phyloP scores from a whole-genome alignment of 2,888 invertebrate genomes.

The Orgyia antiqua region DNA sequence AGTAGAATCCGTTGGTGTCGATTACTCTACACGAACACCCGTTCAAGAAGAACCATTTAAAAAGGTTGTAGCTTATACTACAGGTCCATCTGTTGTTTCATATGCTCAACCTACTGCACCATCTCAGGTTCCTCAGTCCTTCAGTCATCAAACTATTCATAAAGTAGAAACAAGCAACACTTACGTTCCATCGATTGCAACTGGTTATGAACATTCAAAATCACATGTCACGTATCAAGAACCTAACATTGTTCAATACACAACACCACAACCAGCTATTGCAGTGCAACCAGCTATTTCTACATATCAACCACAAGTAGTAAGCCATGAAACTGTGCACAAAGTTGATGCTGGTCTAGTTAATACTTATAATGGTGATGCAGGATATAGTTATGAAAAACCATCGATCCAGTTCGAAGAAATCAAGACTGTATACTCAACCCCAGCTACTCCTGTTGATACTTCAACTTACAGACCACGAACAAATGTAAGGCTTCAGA shows the following conservation, averaged over 20 bases:
- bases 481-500: constrained; percentile 42
- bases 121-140: constrained; percentile 45
- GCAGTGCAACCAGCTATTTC: constrained; percentile 40
- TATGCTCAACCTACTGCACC: constrained; percentile 45
- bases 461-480: constrained; percentile 41
- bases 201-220: constrained; percentile 26
- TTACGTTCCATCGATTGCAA: constrained; percentile 29
- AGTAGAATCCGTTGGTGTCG: constrained; percentile 42
- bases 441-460: constrained; percentile 36
- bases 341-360: constrained; percentile 47
- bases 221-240: constrained; percentile 31
- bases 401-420: constrained; percentile 44
- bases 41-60: constrained; percentile 60
- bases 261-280: constrained; percentile 42
- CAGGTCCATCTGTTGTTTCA: constrained; percentile 43
- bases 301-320: constrained; percentile 49
- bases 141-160: constrained; percentile 53
- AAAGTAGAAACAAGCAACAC: constrained; percentile 40
- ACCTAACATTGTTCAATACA: constrained; percentile 36
- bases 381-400: constrained; percentile 46
- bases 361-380: constrained; percentile 36
- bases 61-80: constrained; percentile 62
- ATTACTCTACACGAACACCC: constrained; percentile 51
- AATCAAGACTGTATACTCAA: constrained; percentile 42
- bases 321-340: constrained; percentile 51